phyloP scores from a whole-genome alignment of 2,797 vertebrate species.

The Luscinia luscinia region DNA sequence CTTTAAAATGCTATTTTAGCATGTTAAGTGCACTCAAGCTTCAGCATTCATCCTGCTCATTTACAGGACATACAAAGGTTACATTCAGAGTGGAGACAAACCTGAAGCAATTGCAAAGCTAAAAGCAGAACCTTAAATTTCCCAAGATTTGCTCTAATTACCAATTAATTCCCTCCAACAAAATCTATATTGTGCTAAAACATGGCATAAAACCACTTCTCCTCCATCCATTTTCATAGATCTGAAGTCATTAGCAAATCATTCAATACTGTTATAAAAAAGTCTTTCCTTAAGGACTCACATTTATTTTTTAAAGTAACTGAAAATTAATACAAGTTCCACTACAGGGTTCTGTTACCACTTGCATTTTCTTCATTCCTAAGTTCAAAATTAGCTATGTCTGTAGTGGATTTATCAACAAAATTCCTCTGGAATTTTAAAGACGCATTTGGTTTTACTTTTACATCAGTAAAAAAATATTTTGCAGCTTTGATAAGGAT shows the following conservation, averaged over 20 bases:
- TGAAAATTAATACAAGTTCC: background rate
- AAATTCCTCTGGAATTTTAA: background rate
- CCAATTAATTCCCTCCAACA: background rate
- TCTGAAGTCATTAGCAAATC: background rate
- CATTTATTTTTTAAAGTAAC: background rate
- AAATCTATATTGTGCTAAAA: background rate
- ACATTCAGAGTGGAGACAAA: background rate
- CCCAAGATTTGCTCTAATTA: background rate
- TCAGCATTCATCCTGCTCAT: background rate
- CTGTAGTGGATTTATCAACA: background rate
- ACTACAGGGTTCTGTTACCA: background rate
- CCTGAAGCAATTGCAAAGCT: background rate
- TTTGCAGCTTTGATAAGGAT: background rate
- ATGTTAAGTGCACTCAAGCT: background rate
- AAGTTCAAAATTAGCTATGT: background rate
- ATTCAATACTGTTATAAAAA: background rate
- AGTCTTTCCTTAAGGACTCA: background rate
- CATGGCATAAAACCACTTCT: background rate
- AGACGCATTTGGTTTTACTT: accelerated
- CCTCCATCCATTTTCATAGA: background rate
- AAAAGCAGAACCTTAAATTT: background rate
- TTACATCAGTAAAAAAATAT: background rate
- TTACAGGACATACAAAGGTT: background rate
- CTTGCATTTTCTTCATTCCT: background rate
- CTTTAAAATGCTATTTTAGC: background rate